Evolutionary conservation across 2,797 vertebrate species (phyloP), one percentile per base, ranked within the genome.

Genomic region (Avahi laniger): DNA sequence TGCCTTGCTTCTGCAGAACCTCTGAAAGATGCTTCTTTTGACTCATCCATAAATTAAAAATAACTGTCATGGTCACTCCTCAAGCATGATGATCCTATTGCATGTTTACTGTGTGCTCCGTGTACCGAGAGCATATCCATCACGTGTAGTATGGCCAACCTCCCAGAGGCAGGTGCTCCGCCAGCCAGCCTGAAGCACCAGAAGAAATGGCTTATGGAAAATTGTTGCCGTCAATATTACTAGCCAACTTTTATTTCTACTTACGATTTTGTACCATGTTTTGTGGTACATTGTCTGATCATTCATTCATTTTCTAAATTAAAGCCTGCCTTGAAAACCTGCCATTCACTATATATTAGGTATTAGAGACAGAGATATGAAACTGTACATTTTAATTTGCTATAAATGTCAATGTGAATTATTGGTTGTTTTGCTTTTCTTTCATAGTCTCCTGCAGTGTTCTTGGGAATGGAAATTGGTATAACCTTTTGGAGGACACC

Each of bases 381-480:
- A 91, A 52, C 35, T 72, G 5, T 63, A 63, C 61, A 13, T 92
- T 92, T 93, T 93, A 90, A 94, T 94, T 59, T 83, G 81, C 72
- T 87, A 0, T 84, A 33, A 59, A 59, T 81, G 80, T 84, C 84
- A 73, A 0, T 17, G 50, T 89, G 93, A 91, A 52, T 91, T 89
- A 82, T 67, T 69, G 59, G 95, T 57, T 80, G 79, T 69, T 93
- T 63, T 57, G 63, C 20, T 72, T 92, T 95, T 86, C 41, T 78
- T 92, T 75, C 75, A 3, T 65, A 35, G 30, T 80, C 30, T 67
- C n/a, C 43, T 12, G 3, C 17, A 15, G 14, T 73, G 33, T 94
- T 94, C 82, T 67, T 96, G 65, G 67, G 72, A 78, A 59, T 93
- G 50, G 93, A 82, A 84, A 92, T 88, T 54, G 35, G 38, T 90